Base-by-base conservation (phyloP, 2,113 vertebrate species). In the Cyanoramphus novaezelandiae region DNA sequence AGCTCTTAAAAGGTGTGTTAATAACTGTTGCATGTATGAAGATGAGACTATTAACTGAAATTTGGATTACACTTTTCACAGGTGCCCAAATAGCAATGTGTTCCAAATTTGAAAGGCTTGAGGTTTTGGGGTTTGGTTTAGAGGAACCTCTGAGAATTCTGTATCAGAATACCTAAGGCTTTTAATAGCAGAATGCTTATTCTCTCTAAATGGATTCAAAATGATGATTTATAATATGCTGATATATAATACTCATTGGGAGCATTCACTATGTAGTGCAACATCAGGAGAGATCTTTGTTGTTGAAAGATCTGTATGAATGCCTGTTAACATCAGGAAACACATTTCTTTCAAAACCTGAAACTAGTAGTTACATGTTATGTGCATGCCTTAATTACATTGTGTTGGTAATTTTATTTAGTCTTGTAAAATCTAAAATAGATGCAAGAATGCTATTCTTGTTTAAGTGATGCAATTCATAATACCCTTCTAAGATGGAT, bases 401-500 rank as follows among this genome's bases (percentile, higher is more conserved):
- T 60, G 13, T 70, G 41, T 62, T 85, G 29, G 35, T 28, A 70
- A 76, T 88, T 97, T 92, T 68, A 50, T 92, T 88, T 82, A 84
- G 47, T 65, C 70, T 31, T 70, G 31, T 85, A 93, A 97, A 96
- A 95, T 77, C 86, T 92, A 84, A 88, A 90, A 97, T 91, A 86
- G 93, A 82, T 92, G 46, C 23, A 94, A 50, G 74, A 89, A 90
- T 52, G 52, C 77, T 88, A 88, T 94, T 97, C 91, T 92, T 82
- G 81, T 57, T 46, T 65, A 88, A 96, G 85, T 94, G 80, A 94
- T 94, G 93, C 80, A 90, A 67, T 95, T 96, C 93, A 60, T 95
- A 96, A 95, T 90, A 95, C 91, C 87, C 74, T 93, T 88, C 89
- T 93, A 96, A 94, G 92, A 94, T 91, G 89, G 91, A 95, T 97